These are phyloP conservation scores for Drosophila neotestacea DNA, from an alignment of 2,888 invertebrate genomes.

Conservation along the genomic window DNA sequence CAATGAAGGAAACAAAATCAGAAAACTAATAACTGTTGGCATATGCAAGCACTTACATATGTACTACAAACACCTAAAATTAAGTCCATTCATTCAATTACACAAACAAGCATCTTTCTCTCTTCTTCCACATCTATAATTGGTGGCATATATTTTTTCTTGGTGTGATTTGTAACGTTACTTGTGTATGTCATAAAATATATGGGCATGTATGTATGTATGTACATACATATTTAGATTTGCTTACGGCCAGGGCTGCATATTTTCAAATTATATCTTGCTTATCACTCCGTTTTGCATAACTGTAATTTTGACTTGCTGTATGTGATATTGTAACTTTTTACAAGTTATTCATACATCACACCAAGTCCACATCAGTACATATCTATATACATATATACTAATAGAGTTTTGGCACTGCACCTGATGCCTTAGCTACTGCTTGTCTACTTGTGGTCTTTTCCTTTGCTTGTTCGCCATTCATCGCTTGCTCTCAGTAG, in stretches of 20 bases:
- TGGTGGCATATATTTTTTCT: slow-evolving; percentile 13
- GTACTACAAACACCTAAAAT: slow-evolving; percentile 21
- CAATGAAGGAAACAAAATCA: background rate
- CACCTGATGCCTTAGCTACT: slow-evolving; percentile 40
- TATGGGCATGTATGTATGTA: slow-evolving; percentile 2
- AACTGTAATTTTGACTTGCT: slow-evolving; percentile 22
- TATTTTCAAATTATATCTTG: slow-evolving; percentile 13
- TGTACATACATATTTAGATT: background rate
- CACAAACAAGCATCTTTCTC: slow-evolving; percentile 21
- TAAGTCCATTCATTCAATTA: slow-evolving; percentile 50
- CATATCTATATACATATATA: background rate
- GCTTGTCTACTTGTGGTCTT: slow-evolving; percentile 27
- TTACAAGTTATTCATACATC: slow-evolving; percentile 13
- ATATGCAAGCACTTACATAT: slow-evolving; percentile 9
- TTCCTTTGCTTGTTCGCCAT: slow-evolving; percentile 35
- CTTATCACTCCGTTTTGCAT: slow-evolving; percentile 7
- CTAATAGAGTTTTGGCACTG: slow-evolving; percentile 11
- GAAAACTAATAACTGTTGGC: slow-evolving; percentile 45
- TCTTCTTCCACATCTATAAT: slow-evolving; percentile 18
- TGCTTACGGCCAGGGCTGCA: slow-evolving; percentile 14
- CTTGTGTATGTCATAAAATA: background rate
- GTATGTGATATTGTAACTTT: slow-evolving; percentile 8
- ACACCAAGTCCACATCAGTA: slow-evolving; percentile 1
- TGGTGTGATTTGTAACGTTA: slow-evolving; percentile 24
- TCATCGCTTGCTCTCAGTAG: slow-evolving; percentile 32